Base-by-base conservation (phyloP, 1,140 invertebrate genomes). In the Lordiphosa stackelbergi region DNA sequence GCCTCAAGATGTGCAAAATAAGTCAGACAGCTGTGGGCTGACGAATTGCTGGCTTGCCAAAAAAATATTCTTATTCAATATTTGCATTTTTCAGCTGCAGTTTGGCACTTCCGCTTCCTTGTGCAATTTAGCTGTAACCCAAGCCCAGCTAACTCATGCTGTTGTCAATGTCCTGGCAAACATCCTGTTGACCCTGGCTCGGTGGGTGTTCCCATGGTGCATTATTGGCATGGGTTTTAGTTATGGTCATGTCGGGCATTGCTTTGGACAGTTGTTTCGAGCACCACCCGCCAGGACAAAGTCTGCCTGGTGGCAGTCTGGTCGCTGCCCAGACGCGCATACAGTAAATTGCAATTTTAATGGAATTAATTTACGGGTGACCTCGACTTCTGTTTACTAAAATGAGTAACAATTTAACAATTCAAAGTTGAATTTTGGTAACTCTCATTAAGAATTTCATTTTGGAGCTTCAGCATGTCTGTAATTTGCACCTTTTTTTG, bases 41-140 rank as follows among this genome's bases (percentile, higher is more conserved):
- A 10, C 4, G 11, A 10, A 28, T 40, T 46, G 24, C 43, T 34
- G 55, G 55, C 61, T 65, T 69, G 62, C 51, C 51, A 60, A 60
- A 55, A 69, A 22, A 59, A 31, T 24, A 24, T 24, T 31, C 28
- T 8, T 46, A 28, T 46, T 11, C 43, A 46, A 45, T 24, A 41
- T 41, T 34, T 48, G 58, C 36, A 43, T 43, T 55, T 35, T 13
- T 61, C 63, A 66, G 63, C 63, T 66, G 63, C 57, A 55, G 40
- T 52, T 41, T 55, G 38, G 37, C 61, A 69, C 66, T 69, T 69
- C 66, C 66, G 61, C 11, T 59, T 52, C 55, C 55, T 51, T 28
- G 54, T 68, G 65, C 60, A 68, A 68, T 68, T 69, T 59, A 59
- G 57, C 58, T 56, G 64, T 56, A 66, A 66, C 52, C 55, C 36